A percentile compares a stretch with the other conserved stretches of the same genome.
phyloP scores from a whole-genome alignment of 1,140 invertebrate species.

The Hestina assimilis region DNA sequence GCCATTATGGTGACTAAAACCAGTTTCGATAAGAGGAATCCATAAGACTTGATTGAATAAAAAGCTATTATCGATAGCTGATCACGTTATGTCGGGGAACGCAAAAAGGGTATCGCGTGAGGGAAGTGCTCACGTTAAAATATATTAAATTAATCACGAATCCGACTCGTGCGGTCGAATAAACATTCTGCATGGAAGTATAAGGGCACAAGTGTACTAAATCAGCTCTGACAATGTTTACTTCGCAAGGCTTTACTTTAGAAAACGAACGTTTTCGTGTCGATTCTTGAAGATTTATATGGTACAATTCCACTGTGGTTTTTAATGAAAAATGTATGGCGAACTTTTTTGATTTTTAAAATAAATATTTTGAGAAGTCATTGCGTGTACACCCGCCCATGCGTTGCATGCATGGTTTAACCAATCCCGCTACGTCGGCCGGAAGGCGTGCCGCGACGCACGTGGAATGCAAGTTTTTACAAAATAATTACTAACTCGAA shows the following conservation, averaged over 20 bases:
- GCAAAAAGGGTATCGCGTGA: slow-evolving; percentile 56
- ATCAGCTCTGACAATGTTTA: not conserved
- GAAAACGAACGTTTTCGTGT: slow-evolving; percentile 37
- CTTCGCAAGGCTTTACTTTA: slow-evolving; percentile 9
- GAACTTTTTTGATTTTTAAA: slow-evolving; percentile 4
- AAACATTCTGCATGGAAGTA: slow-evolving; percentile 2
- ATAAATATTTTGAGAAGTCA: slow-evolving; percentile 19
- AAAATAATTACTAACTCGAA: slow-evolving; percentile 42
- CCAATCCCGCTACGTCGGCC: slow-evolving; percentile 32
- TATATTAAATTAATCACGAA: slow-evolving; percentile 69
- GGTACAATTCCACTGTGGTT: not conserved
- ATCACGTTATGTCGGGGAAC: slow-evolving; percentile 34
- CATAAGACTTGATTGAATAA: slow-evolving; percentile 29
- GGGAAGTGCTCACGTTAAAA: slow-evolving; percentile 48
- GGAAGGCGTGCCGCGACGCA: slow-evolving; percentile 40
- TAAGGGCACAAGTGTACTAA: slow-evolving; percentile 14
- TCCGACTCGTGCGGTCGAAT: slow-evolving; percentile 12
- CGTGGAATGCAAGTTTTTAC: slow-evolving; percentile 43
- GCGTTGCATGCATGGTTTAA: slow-evolving; percentile 2
- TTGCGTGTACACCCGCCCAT: slow-evolving; percentile 16
- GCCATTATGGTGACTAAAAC: slow-evolving; percentile 33
- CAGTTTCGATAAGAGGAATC: slow-evolving; percentile 30
- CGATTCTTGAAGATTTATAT: slow-evolving; percentile 4
- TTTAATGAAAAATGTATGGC: not conserved
- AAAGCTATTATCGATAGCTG: slow-evolving; percentile 27